Base-by-base conservation (phyloP, 2,888 invertebrate species). In the Patella depressa region DNA sequence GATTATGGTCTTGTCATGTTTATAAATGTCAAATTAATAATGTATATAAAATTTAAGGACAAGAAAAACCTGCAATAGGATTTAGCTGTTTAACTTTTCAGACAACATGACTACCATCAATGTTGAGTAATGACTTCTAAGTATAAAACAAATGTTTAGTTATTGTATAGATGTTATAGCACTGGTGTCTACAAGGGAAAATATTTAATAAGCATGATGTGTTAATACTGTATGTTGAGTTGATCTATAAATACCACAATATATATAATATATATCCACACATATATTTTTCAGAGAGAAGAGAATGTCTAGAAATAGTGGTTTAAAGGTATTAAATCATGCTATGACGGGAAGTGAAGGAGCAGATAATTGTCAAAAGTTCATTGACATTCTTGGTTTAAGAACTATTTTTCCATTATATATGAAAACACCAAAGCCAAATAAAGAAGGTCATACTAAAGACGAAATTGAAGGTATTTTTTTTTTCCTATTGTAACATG, bases 401-500 rank as follows among this genome's bases (percentile, higher is more conserved):
- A 93, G 99, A 72, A 98, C 98, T 7, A 96, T 99, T 80, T 99
- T 99, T 92, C 99, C 99, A 1, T 93, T 99, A 0, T 99, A 99
- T 90, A 99, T 99, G 99, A 98, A 98, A 93, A 99, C 99, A 0
- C 99, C 99, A 0, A 96, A 96, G 87, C 95, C 95, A 87, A 83
- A 86, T 54, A 89, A 85, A 78, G 89, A 89, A 71, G 88, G 89
- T 0, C 89, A 89, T 15, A 77, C 85, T 34, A 83, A 85, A n/a
- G 96, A 97, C 89, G 97, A 98, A 89, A 96, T 98, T 87, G 98
- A 98, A 94, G 95, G 95, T 95, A 88, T 24, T 74, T 78, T 53
- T 45, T 45, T 45, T 9, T 45, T 7, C 0, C 45, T 45, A 9
- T 45, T 45, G 7, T 45, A 45, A 45, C 3, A 9, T 7, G 45